Conservation (phyloP, 2,797 vertebrate genomes). For the Silurus lanzhouensis region DNA sequence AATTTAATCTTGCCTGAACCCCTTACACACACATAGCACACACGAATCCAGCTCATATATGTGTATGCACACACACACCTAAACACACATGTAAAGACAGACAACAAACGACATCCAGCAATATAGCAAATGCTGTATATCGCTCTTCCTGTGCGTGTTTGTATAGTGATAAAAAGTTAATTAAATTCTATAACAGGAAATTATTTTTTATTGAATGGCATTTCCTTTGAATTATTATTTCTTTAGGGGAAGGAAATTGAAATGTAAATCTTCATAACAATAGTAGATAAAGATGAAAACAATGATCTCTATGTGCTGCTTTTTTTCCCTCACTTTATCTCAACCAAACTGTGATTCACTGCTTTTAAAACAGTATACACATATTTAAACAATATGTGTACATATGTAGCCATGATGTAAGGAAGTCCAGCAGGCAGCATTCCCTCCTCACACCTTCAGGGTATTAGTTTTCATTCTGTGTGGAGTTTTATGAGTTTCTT, state of each 20-base stretch:
- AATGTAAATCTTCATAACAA: not conserved
- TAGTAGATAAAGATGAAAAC: not conserved
- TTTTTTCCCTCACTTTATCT: not conserved
- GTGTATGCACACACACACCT: not conserved
- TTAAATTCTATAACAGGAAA: not conserved
- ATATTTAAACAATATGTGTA: too few species aligned
- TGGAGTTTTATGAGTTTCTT: not conserved
- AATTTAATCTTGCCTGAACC: conserved; percentile 20
- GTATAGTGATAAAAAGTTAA: conserved; percentile 19
- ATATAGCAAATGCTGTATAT: conserved; percentile 5
- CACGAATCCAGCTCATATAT: not conserved
- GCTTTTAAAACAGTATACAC: not conserved
- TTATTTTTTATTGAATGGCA: not conserved
- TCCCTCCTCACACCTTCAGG: too few species aligned
- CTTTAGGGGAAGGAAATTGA: not conserved
- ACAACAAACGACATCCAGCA: not conserved
- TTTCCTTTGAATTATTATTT: conserved; percentile 2
- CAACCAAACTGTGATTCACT: not conserved
- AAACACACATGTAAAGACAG: not conserved
- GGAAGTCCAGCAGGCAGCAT: not conserved
- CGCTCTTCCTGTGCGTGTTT: not conserved
- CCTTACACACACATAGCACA: not conserved
- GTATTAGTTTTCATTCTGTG: not conserved
- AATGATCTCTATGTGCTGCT: not conserved
- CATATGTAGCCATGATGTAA: too few species aligned